Evolutionary conservation across 2,888 invertebrate genomes (phyloP).

Genomic region (Megalurothrips usitatus): DNA sequence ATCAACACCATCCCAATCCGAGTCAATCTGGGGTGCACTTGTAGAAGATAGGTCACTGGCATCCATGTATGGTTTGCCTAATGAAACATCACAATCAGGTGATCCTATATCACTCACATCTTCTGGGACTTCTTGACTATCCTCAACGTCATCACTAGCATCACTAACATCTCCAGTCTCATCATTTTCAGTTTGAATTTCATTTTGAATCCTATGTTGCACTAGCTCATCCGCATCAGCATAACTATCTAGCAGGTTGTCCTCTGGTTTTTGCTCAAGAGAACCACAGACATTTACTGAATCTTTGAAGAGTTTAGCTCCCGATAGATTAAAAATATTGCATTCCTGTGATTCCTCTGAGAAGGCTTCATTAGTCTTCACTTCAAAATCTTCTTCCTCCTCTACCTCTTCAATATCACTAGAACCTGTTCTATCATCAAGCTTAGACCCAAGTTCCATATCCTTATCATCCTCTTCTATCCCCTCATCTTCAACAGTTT

Average conservation of each 20-base stretch:
- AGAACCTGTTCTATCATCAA: background rate
- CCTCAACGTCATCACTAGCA: conserved; percentile 45
- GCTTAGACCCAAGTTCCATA: conserved; percentile 11
- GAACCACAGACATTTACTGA: too few relatives aligned
- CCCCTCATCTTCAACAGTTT: background rate
- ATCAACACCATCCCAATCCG: conserved; percentile 50
- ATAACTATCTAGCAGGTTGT: background rate
- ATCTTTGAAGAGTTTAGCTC: too few relatives aligned
- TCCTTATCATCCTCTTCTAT: conserved; percentile 30
- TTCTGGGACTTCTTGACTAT: conserved; percentile 48
- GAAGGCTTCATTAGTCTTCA: background rate
- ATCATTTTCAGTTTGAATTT: conserved; percentile 29
- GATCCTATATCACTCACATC: conserved; percentile 53
- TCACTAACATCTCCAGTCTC: conserved; percentile 42
- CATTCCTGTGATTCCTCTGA: too few relatives aligned
- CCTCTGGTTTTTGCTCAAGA: too few relatives aligned
- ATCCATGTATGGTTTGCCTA: background rate
- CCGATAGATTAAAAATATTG: too few relatives aligned
- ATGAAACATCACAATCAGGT: background rate
- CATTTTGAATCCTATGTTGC: background rate
- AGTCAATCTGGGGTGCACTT: conserved; percentile 8
- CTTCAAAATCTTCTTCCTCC: conserved; percentile 28
- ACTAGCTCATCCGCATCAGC: conserved; percentile 31
- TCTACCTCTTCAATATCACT: conserved; percentile 31
- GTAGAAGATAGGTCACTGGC: conserved; percentile 20